phyloP scores from a whole-genome alignment of 2,888 invertebrate genomes.

The Hipparchia semele region DNA sequence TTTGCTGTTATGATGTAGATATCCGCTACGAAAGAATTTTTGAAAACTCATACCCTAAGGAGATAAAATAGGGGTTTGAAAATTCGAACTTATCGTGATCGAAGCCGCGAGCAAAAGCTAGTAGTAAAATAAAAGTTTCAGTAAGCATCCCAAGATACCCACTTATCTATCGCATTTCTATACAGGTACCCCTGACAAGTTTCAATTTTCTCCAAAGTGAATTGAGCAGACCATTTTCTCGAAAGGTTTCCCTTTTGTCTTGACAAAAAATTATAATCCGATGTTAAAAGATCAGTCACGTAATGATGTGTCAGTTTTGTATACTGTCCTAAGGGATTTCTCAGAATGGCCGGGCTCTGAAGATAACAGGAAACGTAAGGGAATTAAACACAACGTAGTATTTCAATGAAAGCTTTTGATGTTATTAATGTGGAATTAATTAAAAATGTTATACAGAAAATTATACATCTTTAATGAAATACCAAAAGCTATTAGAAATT shows the following conservation, averaged over 20 bases:
- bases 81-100: too few relatives aligned
- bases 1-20: too few relatives aligned
- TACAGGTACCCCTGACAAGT: not conserved
- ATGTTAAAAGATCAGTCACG: slow-evolving; percentile 66
- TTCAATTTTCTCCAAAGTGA: slow-evolving; percentile 19
- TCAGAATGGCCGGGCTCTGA: not conserved
- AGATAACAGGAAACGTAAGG: not conserved
- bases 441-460: too few relatives aligned
- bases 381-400: not conserved
- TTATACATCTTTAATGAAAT: too few relatives aligned
- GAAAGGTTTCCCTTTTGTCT: slow-evolving; percentile 29
- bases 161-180: not conserved
- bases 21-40: too few relatives aligned
- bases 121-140: not conserved
- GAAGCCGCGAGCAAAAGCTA: too few relatives aligned
- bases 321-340: slow-evolving; percentile 24
- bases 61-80: too few relatives aligned
- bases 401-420: not conserved
- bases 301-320: slow-evolving; percentile 71
- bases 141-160: not conserved
- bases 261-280: slow-evolving; percentile 57
- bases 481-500: too few relatives aligned
- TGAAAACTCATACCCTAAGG: too few relatives aligned
- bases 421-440: too few relatives aligned
- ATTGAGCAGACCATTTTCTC: slow-evolving; percentile 11